Conservation (phyloP, 2,797 vertebrate genomes). For the Gymnopithys bicolor region DNA sequence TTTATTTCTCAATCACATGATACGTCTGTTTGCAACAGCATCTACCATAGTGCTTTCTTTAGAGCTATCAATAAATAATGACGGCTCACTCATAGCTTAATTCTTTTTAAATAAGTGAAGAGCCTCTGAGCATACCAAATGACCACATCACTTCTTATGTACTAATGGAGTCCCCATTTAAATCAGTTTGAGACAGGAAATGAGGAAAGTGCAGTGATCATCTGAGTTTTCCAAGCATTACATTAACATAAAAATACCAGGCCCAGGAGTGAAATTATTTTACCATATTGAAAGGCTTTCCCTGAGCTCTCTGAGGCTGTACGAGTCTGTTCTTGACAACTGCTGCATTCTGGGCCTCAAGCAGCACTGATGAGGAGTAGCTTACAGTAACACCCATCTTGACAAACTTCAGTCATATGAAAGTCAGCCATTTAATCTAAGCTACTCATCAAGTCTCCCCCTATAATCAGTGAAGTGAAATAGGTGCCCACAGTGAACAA, state of each 20-base stretch:
- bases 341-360: background rate
- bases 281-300: background rate
- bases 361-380: background rate
- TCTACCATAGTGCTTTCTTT: conserved; percentile 11
- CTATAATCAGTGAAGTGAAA: background rate
- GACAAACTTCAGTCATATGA: background rate
- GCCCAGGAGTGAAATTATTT: background rate
- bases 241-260: background rate
- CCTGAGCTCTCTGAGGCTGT: background rate
- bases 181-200: conserved; percentile 18
- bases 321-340: background rate
- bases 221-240: background rate
- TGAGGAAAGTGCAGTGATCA: background rate
- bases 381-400: background rate
- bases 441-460: background rate
- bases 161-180: conserved; percentile 38
- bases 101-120: conserved; percentile 51
- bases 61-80: conserved; percentile 54
- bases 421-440: background rate
- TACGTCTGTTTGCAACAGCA: background rate
- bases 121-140: conserved; percentile 6
- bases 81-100: conserved; percentile 1
- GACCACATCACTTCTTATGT: background rate
- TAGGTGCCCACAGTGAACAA: background rate
- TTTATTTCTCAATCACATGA: background rate